These are phyloP conservation scores for Artibeus lituratus DNA, from an alignment of 2,797 vertebrate genomes.

Conservation along the genomic window DNA sequence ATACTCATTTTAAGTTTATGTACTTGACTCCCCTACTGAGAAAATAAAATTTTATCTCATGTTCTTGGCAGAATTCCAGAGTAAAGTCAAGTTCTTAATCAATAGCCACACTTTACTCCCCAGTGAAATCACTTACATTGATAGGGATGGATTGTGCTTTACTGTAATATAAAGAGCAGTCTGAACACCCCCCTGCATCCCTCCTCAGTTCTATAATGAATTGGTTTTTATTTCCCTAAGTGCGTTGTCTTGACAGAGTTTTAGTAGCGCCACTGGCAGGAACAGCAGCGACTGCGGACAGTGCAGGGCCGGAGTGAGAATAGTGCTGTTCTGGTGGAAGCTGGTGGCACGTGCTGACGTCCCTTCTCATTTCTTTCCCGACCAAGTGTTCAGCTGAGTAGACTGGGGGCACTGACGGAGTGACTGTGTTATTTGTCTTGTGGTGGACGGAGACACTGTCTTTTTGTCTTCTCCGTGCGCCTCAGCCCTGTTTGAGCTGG, in stretches of 20 bases:
- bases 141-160: not conserved
- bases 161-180: slow-evolving; percentile 4
- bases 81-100: slow-evolving; percentile 59
- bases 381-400: rapidly evolving
- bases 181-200: not conserved
- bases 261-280: not conserved
- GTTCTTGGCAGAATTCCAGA: slow-evolving; percentile 57
- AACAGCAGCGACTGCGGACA: rapidly evolving
- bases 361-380: not conserved
- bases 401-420: not conserved
- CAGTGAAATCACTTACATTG: slow-evolving; percentile 11
- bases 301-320: not conserved
- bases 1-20: slow-evolving; percentile 44
- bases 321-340: not conserved
- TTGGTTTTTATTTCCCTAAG: slow-evolving; percentile 35
- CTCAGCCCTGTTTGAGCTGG: rapidly evolving
- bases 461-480: not conserved
- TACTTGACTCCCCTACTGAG: slow-evolving; percentile 20
- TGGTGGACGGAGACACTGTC: not conserved
- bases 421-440: too few relatives aligned
- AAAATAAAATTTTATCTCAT: slow-evolving; percentile 50
- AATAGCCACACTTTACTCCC: slow-evolving; percentile 34
- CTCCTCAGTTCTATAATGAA: not conserved
- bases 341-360: not conserved
- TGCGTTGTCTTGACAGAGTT: not conserved